Conservation (phyloP, 2,113 vertebrate species). For the Tichodroma muraria region DNA sequence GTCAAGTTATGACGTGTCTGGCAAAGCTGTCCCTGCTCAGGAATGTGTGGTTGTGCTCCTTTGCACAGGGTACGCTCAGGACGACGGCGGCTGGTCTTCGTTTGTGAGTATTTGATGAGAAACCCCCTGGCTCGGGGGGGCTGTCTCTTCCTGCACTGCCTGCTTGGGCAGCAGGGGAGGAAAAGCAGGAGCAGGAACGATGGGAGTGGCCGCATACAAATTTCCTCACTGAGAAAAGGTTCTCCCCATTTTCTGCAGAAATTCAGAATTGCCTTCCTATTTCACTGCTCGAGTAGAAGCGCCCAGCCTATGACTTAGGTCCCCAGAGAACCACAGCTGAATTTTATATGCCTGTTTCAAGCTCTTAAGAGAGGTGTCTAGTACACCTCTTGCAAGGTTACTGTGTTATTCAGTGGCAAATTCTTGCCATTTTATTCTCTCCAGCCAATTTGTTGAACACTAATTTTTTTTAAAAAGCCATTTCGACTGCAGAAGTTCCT, state of each 20-base stretch:
- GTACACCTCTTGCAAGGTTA: not conserved
- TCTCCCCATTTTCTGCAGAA: not conserved
- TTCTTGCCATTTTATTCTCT: not conserved
- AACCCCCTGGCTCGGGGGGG: not conserved
- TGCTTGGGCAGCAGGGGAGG: not conserved
- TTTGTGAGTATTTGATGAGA: slow-evolving; percentile 76
- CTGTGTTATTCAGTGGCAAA: not conserved
- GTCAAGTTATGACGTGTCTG: rapidly evolving
- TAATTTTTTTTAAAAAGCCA: not conserved
- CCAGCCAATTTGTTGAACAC: not conserved
- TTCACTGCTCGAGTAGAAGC: not conserved
- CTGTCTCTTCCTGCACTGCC: not conserved
- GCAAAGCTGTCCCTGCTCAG: not conserved
- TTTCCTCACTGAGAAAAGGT: not conserved
- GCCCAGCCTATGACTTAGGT: not conserved
- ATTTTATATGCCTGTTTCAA: not conserved
- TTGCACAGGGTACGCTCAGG: slow-evolving; percentile 41
- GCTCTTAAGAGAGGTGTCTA: not conserved
- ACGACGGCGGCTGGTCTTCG: slow-evolving; percentile 78
- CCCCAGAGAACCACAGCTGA: not conserved
- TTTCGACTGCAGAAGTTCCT: not conserved
- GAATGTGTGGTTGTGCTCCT: not conserved
- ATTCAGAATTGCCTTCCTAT: not conserved
- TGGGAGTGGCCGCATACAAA: not conserved
- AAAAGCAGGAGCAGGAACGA: not conserved